Base-by-base conservation (phyloP, 2,797 vertebrate genomes). In the Falco concolor region DNA sequence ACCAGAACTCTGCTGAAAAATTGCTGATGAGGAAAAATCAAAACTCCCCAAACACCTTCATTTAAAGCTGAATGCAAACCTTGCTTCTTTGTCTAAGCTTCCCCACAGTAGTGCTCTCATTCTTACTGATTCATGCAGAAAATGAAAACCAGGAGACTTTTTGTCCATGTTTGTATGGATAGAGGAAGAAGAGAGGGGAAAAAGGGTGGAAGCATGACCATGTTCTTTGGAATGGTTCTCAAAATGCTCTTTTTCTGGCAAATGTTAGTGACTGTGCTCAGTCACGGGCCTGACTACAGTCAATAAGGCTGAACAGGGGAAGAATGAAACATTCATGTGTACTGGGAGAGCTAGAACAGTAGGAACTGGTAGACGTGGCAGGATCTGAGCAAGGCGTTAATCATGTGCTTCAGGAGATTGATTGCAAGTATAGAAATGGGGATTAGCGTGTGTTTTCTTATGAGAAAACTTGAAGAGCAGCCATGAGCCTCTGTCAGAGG, bases 91-190 rank as follows among this genome's bases (percentile, higher is more conserved):
- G 74, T 76, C 74, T 64, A 72, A 79, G 27, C 59, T 79, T 95
- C 72, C 67, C 88, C 34, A 40, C 10, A 52, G 67, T 38, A 60
- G 52, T 59, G 63, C 64, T 52, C 56, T 80, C 88, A 74, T 96
- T 96, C 83, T 95, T 88, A 90, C 27, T 80, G 93, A 94, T 74
- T 95, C 90, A 96, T 90, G 93, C 86, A 94, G 93, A 96, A 97
- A 96, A 90, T 70, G 69, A 96, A 96, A 94, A 93, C n/a, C 87
- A 94, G 80, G 52, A 95, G 81, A 87, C 67, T 74, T 78, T 89
- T 91, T 95, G 90, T 94, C 45, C 73, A 50, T 64, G 18, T 56
- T 82, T 89, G 72, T 68, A 82, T 64, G 67, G 64, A 36, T 8
- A 78, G 80, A 94, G 74, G 84, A 93, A 90, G 79, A 90, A 77